These are phyloP conservation scores for Craniophora ligustri DNA, from an alignment of 2,888 invertebrate species.

Conservation along the genomic window DNA sequence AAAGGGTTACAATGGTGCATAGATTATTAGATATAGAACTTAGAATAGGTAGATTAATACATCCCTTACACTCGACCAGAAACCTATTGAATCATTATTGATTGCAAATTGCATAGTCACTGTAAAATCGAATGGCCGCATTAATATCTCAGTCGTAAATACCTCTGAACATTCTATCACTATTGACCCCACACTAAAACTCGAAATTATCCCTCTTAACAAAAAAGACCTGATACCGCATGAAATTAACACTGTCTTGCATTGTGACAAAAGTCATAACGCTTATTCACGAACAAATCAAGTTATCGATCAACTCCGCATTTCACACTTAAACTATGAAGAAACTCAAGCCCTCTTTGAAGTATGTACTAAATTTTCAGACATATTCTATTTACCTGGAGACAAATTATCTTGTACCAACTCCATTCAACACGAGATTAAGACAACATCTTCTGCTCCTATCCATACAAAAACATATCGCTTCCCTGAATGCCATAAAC, in stretches of 20 bases:
- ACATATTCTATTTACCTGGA: not conserved
- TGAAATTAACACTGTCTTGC: not conserved
- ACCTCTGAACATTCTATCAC: conserved; percentile 38
- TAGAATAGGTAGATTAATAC: no score
- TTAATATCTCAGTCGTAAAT: conserved; percentile 38
- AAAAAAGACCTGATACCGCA: no score
- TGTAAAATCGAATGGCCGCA: conserved; percentile 30
- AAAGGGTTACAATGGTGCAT: no score
- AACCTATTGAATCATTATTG: conserved; percentile 9
- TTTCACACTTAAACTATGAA: conserved; percentile 7
- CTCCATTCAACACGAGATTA: no score
- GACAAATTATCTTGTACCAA: no score
- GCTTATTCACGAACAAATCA: not conserved
- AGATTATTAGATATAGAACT: no score
- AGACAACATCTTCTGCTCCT: no score
- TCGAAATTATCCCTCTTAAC: not conserved
- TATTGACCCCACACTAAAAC: conserved; percentile 13
- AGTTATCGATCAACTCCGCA: not conserved
- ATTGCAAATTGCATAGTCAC: conserved; percentile 35
- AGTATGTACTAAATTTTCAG: not conserved
- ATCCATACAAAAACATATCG: not conserved
- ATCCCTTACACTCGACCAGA: not conserved
- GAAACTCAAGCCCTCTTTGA: no score
- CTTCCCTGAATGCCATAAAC: not conserved
- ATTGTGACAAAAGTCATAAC: no score